These are phyloP conservation scores for Enteromius anoplus DNA, from an alignment of 2,797 vertebrate genomes.

Conservation along the genomic window DNA sequence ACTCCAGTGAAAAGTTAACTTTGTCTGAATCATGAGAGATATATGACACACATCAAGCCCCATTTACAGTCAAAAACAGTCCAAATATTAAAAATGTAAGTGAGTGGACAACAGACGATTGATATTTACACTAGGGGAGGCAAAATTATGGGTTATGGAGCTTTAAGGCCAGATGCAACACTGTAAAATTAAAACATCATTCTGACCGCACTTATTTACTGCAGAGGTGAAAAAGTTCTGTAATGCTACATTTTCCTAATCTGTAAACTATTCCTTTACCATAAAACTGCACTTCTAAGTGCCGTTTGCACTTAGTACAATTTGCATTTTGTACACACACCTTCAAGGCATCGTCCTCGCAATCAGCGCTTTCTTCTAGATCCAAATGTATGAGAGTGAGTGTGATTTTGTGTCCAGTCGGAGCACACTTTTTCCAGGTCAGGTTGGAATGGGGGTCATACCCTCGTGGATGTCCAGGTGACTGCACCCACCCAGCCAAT, in stretches of 20 bases:
- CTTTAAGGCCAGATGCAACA: background rate
- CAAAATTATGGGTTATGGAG: background rate
- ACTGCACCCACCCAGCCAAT: slow-evolving; percentile 77
- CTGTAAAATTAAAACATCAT: background rate
- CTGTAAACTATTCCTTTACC: background rate
- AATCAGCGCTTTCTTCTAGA: slow-evolving; percentile 85
- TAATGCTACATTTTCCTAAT: background rate
- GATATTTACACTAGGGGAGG: background rate
- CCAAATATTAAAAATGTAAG: too few relatives aligned
- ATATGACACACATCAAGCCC: too few relatives aligned
- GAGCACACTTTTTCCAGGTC: slow-evolving; percentile 84
- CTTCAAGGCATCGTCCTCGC: slow-evolving; percentile 87
- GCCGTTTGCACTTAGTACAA: too few relatives aligned
- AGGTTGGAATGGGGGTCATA: slow-evolving; percentile 78
- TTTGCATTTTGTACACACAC: slow-evolving; percentile 66
- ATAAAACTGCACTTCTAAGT: background rate
- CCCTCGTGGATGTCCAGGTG: slow-evolving; percentile 86
- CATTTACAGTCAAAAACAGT: too few relatives aligned
- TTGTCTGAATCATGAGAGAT: too few relatives aligned
- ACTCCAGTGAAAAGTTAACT: too few relatives aligned
- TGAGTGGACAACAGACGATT: too few relatives aligned
- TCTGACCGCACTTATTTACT: background rate
- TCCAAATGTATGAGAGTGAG: slow-evolving; percentile 88
- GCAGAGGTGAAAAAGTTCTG: background rate
- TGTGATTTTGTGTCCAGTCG: slow-evolving; percentile 79